Percentiles rank a stretch among this genome's conserved stretches.
These are phyloP conservation scores for Protomyctophum bolini DNA, from an alignment of 2,113 vertebrate species.

Conservation along the genomic window DNA sequence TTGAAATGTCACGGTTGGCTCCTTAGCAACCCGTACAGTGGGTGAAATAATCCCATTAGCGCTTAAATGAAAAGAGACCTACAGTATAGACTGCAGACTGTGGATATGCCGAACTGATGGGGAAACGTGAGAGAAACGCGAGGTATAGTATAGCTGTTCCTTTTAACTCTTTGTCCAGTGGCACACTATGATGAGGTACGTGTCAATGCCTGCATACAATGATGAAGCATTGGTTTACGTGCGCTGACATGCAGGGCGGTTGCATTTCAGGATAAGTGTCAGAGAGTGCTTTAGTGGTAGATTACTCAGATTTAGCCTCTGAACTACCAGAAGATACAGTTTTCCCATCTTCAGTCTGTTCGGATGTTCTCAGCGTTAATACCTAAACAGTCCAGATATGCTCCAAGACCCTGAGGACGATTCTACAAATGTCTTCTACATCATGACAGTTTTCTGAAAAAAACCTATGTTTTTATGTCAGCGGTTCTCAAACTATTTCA, in stretches of 20 bases:
- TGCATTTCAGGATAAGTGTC: conserved; percentile 56
- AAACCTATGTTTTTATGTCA: neutral
- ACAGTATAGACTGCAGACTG: neutral
- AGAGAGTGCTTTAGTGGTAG: conserved; percentile 26
- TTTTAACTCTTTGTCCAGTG: conserved; percentile 50
- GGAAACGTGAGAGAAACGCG: conserved; percentile 62
- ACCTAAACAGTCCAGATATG: no score
- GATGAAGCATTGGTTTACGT: conserved; percentile 67
- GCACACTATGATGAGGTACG: conserved; percentile 43
- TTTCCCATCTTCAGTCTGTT: neutral
- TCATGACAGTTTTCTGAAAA: neutral
- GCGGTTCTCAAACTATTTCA: no score
- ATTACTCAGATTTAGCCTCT: conserved; percentile 40
- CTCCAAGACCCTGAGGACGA: neutral
- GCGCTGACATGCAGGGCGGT: conserved; percentile 32
- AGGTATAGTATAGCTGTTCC: conserved; percentile 52
- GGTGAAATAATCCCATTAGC: no score
- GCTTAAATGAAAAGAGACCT: neutral
- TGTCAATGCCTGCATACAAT: conserved; percentile 55
- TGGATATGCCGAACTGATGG: conserved; percentile 27
- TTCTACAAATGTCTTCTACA: neutral
- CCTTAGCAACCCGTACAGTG: no score
- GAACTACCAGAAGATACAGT: conserved; percentile 5
- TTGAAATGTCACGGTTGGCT: no score
- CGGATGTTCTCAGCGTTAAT: neutral